These are phyloP conservation scores for Sebastes ruberrimus DNA, from an alignment of 2,797 vertebrate genomes.

Conservation along the genomic window DNA sequence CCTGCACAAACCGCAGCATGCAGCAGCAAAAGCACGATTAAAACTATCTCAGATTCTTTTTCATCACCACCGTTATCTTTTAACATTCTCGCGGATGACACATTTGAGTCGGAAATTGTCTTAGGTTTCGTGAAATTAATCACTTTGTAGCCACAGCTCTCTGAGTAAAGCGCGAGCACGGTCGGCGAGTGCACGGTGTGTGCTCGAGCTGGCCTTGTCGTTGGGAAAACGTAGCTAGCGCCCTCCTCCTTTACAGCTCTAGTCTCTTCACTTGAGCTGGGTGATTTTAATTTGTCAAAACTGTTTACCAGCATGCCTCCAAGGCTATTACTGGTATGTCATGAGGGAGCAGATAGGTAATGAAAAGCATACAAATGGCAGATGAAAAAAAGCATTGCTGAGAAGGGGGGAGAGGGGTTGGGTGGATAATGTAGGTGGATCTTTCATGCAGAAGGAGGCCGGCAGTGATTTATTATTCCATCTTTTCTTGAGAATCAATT, in stretches of 20 bases:
- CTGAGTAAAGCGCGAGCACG: conserved; percentile 24
- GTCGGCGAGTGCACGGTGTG: conserved; percentile 3
- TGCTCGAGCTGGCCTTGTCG: conserved; percentile 56
- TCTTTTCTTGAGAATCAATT: conserved; percentile 80
- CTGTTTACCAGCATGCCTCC: conserved; percentile 84
- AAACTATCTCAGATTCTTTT: conserved; percentile 31
- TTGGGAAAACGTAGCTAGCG: conserved; percentile 11
- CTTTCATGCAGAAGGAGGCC: conserved; percentile 66
- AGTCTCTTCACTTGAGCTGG: conserved; percentile 76
- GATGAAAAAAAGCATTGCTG: conserved; percentile 69
- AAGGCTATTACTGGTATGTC: conserved; percentile 84
- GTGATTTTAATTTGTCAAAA: conserved; percentile 89
- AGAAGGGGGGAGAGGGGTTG: conserved; percentile 36
- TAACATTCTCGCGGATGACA: conserved; percentile 31
- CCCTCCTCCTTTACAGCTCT: conserved; percentile 59
- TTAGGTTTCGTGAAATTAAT: conserved; percentile 34
- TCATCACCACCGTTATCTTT: conserved; percentile 31
- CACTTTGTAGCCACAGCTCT: conserved; percentile 26
- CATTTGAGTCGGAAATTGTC: conserved; percentile 38
- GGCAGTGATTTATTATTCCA: conserved; percentile 80
- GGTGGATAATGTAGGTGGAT: conserved; percentile 60
- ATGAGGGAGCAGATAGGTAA: conserved; percentile 81
- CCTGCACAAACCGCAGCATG: conserved; percentile 7
- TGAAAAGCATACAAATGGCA: conserved; percentile 85
- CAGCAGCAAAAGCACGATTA: conserved; percentile 15